Base-by-base conservation (phyloP, 1,140 invertebrate genomes). In the Manduca sexta region DNA sequence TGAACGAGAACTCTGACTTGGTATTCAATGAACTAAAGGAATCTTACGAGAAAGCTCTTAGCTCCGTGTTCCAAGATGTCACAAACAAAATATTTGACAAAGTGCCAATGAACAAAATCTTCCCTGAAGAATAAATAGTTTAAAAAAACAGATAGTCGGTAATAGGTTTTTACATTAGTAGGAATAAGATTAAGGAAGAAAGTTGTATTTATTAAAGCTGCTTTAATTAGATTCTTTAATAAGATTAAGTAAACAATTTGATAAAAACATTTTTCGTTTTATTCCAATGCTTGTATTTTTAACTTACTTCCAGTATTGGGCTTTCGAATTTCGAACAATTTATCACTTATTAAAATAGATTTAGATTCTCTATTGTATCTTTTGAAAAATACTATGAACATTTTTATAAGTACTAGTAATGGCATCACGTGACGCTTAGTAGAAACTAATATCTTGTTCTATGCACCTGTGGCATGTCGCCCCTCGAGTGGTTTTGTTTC, bases 1-100 rank as follows among this genome's bases (percentile, higher is more conserved):
- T 93, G 1, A 92, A 92, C 54, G 88, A 91, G 11, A 92, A 93
- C 60, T 89, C 90, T 41, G 88, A 91, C 13, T 70, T 89, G 1
- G 86, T 92, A 0, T 91, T 91, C 58, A 89, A 89, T 44, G 91
- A 92, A 64, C 63, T 92, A 18, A 89, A 90, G 56, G 75, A 81
- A 5, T 84, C 90, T 0, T 91, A 91, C 51, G 88, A 92, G 57
- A 86, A 90, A 45, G 88, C 89, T 6, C 88, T 92, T 33, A 88
- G 89, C 29, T 67, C 87, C 1, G 86, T 91, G 0, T 91, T 92
- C 57, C 80, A 84, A 42, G 88, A 91, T 45, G 81, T 92, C 3
- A 85, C 86, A 0, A 91, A 91, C 56, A 87, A 89, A 49, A 85
- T 92, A 44, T 92, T 92, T 55, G 88, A 87, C 47, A 88, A 88